These are phyloP conservation scores for Psittacula echo DNA, from an alignment of 2,797 vertebrate genomes.

Conservation along the genomic window DNA sequence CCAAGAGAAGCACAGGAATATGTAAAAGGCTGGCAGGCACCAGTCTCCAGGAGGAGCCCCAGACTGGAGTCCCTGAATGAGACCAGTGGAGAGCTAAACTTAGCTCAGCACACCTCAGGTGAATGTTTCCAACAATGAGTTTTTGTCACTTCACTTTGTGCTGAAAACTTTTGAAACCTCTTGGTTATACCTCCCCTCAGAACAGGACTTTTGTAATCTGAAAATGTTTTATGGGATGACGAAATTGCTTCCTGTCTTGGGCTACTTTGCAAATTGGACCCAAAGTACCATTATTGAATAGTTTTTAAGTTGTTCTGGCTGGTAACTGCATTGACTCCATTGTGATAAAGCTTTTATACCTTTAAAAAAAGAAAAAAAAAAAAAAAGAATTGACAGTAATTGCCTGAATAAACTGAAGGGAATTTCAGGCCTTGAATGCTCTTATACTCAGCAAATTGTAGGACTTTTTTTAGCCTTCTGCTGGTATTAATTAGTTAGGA, in stretches of 20 bases:
- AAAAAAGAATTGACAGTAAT: neutral
- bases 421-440: neutral
- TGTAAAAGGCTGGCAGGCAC: neutral
- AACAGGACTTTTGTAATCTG: neutral
- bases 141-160: neutral
- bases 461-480: neutral
- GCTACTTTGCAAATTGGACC: slow-evolving; percentile 41
- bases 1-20: neutral
- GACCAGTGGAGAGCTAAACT: neutral
- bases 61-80: neutral
- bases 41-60: neutral
- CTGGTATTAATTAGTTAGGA: neutral
- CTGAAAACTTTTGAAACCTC: slow-evolving; percentile 2
- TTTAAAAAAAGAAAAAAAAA: neutral
- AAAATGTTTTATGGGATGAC: slow-evolving; percentile 27
- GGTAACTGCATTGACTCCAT: slow-evolving; percentile 4
- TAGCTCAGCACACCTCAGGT: neutral
- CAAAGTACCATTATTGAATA: neutral
- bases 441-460: neutral
- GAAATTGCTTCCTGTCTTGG: slow-evolving; percentile 52
- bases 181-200: neutral
- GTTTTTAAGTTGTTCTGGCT: slow-evolving; percentile 20
- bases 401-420: slow-evolving; percentile 32
- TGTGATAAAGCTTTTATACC: slow-evolving; percentile 13
- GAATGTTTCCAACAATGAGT: neutral